Conservation (phyloP, 2,113 vertebrate species). For the Butorides virescens region DNA sequence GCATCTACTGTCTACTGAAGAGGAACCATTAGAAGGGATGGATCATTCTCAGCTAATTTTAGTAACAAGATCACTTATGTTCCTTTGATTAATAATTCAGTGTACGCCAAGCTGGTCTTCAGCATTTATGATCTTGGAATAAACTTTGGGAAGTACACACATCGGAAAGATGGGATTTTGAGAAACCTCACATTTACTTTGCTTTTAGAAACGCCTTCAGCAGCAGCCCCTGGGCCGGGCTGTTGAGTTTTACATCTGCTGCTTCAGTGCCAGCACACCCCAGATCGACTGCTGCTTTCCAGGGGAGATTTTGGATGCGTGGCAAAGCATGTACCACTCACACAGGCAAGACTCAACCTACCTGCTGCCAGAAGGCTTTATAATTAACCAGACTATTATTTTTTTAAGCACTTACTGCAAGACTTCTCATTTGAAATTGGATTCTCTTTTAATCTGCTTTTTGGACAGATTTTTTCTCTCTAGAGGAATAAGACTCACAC, state of each 20-base stretch:
- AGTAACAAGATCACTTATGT: neutral
- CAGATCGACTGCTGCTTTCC: neutral
- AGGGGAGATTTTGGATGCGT: neutral
- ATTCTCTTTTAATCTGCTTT: neutral
- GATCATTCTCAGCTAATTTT: neutral
- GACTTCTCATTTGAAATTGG: neutral
- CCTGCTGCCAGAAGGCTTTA: neutral
- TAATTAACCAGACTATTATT: neutral
- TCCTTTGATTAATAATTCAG: neutral
- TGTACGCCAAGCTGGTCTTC: neutral
- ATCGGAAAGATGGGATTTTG: neutral
- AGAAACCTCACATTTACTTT: neutral
- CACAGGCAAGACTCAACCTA: fast-evolving
- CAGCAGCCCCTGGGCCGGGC: neutral
- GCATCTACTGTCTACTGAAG: neutral
- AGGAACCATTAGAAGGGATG: neutral
- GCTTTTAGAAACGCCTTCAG: neutral
- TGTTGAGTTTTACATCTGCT: neutral
- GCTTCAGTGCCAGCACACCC: neutral
- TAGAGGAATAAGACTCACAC: neutral
- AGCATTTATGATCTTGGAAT: neutral
- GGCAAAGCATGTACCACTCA: neutral
- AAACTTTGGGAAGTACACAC: neutral
- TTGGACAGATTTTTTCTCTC: neutral
- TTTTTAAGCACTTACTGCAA: neutral